Base-by-base conservation (phyloP, 2,113 vertebrate genomes). In the Eptesicus fuscus region DNA sequence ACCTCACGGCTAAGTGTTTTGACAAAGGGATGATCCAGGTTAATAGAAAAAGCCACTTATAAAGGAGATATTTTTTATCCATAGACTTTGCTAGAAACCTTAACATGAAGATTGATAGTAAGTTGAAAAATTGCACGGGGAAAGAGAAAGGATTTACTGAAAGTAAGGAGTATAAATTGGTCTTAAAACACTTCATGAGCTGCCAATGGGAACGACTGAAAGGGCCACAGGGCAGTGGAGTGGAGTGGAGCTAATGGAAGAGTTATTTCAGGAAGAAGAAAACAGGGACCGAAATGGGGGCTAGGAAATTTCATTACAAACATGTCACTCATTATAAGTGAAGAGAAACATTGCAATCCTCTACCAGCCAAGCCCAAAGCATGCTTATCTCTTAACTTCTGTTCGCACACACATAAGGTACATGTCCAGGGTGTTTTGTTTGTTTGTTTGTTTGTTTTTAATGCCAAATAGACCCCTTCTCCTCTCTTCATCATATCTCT, bases 41-140 rank as follows among this genome's bases (percentile, higher is more conserved):
- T 96, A 94, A 95, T 92, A 96, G 91, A 96, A 96, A 95, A 95
- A 83, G 73, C 30, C 89, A 91, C 91, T 94, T 91, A 83, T 11
- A 91, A 86, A 40, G n/a, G 79, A 61, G 28, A 23, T 90, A 40
- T 93, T 92, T 87, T 94, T 83, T 89, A 90, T 85, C 82, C 56
- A 47, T 32, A 88, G 53, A 74, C 71, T 92, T 96, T 84, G 65
- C 84, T 79, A 63, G 77, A 89, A 95, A 89, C 56, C 79, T 92
- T 91, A 94, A 74, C 65, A 40, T 40, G 76, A 96, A 96, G 87
- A 94, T 63, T 94, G 94, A 95, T 96, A 93, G 90, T n/a, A 82
- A 93, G 56, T 61, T 92, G 44, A 65, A 95, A 97, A 95, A 91
- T 74, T 80, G 17, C 35, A 69, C 51, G 14, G 78, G 44, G 49